Percentiles rank a stretch among this genome's conserved stretches.
phyloP scores from a whole-genome alignment of 2,888 invertebrate genomes.

The Alcis repandata region DNA sequence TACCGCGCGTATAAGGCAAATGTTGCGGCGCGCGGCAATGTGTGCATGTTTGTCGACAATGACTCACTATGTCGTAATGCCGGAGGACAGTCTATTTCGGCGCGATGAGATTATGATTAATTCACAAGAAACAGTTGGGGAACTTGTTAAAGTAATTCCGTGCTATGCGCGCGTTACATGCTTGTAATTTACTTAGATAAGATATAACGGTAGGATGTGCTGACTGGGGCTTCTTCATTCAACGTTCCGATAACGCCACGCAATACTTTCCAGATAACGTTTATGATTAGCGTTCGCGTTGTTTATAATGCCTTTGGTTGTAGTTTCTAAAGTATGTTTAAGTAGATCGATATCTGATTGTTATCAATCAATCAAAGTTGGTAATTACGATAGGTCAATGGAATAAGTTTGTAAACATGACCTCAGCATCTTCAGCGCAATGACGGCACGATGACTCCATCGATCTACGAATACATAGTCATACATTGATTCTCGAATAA shows the following conservation, averaged over 20 bases:
- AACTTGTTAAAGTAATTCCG: slow-evolving; percentile 38
- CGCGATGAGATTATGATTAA: slow-evolving; percentile 79
- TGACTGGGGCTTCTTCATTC: slow-evolving; percentile 41
- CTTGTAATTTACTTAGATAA: slow-evolving; percentile 40
- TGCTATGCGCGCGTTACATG: slow-evolving; percentile 35
- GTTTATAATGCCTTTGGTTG: slow-evolving; percentile 7
- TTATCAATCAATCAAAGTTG: slow-evolving; percentile 17
- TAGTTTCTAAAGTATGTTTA: slow-evolving; percentile 12
- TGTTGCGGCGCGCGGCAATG: slow-evolving; percentile 56
- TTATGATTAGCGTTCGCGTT: slow-evolving; percentile 10
- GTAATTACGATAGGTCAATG: slow-evolving; percentile 24
- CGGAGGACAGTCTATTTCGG: slow-evolving; percentile 82
- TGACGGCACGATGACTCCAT: slow-evolving; percentile 44
- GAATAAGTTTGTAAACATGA: slow-evolving; percentile 40
- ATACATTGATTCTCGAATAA: slow-evolving; percentile 25
- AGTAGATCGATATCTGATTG: slow-evolving; percentile 8
- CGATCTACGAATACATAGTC: slow-evolving; percentile 26
- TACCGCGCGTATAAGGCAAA: slow-evolving; percentile 71
- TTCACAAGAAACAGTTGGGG: slow-evolving; percentile 55
- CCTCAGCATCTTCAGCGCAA: slow-evolving; percentile 36
- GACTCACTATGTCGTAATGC: slow-evolving; percentile 80
- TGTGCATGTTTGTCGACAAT: slow-evolving; percentile 72
- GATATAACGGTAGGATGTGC: slow-evolving; percentile 36
- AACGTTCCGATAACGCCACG: slow-evolving; percentile 33
- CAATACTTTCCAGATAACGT: slow-evolving; percentile 33